A percentile compares a stretch with the other conserved stretches of the same genome.
phyloP scores from a whole-genome alignment of 2,888 invertebrate species.

The Limulus polyphemus region DNA sequence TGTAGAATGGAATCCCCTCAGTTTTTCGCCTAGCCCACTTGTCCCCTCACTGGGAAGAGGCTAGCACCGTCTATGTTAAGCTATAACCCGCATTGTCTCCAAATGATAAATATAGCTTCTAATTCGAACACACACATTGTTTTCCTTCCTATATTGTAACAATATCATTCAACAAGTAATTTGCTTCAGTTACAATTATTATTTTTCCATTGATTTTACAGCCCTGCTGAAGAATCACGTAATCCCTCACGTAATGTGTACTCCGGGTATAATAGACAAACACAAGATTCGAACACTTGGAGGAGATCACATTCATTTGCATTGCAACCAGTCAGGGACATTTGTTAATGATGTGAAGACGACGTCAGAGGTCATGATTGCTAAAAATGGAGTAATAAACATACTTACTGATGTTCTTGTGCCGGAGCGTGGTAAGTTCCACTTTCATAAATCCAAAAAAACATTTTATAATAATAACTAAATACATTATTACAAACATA shows the following conservation, averaged over 20 bases:
- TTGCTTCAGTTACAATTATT: background rate
- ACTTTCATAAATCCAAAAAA: too few species aligned
- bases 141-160: too few species aligned
- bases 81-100: too few species aligned
- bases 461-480: background rate
- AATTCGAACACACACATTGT: too few species aligned
- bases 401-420: slow-evolving; percentile 40
- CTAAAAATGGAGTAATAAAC: slow-evolving; percentile 42
- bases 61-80: too few species aligned
- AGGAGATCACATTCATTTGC: slow-evolving; percentile 35
- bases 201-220: slow-evolving; percentile 25
- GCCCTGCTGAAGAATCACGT: slow-evolving; percentile 41
- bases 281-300: slow-evolving; percentile 37
- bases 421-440: slow-evolving; percentile 38
- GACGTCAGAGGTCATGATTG: slow-evolving; percentile 36
- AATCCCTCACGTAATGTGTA: slow-evolving; percentile 39
- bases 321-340: slow-evolving; percentile 39
- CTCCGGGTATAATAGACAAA: slow-evolving; percentile 40
- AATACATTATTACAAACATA: too few species aligned
- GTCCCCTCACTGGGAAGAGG: too few species aligned
- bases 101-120: too few species aligned
- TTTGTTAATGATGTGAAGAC: slow-evolving; percentile 37
- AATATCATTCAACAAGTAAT: background rate
- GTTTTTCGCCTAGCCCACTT: too few species aligned
- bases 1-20: too few species aligned